These are phyloP conservation scores for Hemicordylus capensis DNA, from an alignment of 2,113 vertebrate species.

Conservation along the genomic window DNA sequence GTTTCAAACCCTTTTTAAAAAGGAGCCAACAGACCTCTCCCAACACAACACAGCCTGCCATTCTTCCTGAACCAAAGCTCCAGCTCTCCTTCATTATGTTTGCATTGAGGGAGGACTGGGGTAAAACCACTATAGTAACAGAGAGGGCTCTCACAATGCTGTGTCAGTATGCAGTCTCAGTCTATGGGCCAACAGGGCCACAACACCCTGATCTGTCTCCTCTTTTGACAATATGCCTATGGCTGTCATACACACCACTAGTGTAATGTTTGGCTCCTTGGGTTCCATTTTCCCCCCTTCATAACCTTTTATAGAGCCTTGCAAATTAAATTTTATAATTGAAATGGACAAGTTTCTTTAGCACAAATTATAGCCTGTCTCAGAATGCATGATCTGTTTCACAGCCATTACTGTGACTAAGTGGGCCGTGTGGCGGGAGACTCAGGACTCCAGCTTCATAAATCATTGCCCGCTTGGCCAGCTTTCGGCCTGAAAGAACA, in stretches of 20 bases:
- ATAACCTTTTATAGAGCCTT: conserved; percentile 60
- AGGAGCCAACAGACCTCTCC: background rate
- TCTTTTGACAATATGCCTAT: conserved; percentile 4
- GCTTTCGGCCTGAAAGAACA: conserved; percentile 68
- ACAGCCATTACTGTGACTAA: conserved; percentile 60
- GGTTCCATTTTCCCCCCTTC: conserved; percentile 48
- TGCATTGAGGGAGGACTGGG: background rate
- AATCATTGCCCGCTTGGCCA: conserved; percentile 62
- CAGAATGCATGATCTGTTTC: conserved; percentile 68
- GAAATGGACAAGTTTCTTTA: conserved; percentile 69
- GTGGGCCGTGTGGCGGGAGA: conserved; percentile 58
- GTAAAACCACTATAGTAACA: background rate
- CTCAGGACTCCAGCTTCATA: conserved; percentile 60
- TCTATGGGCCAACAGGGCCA: background rate
- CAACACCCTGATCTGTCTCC: background rate
- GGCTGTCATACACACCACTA: background rate
- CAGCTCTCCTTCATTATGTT: background rate
- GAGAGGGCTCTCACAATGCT: background rate
- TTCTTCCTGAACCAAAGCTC: background rate
- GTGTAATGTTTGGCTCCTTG: conserved; percentile 45
- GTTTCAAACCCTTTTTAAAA: background rate
- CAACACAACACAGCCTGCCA: background rate
- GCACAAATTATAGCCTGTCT: conserved; percentile 62
- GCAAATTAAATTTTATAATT: conserved; percentile 67
- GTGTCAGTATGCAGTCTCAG: background rate